Evolutionary conservation across 2,888 invertebrate genomes (phyloP), one percentile per base, ranked within the genome.

Genomic region (Sturmia bella): DNA sequence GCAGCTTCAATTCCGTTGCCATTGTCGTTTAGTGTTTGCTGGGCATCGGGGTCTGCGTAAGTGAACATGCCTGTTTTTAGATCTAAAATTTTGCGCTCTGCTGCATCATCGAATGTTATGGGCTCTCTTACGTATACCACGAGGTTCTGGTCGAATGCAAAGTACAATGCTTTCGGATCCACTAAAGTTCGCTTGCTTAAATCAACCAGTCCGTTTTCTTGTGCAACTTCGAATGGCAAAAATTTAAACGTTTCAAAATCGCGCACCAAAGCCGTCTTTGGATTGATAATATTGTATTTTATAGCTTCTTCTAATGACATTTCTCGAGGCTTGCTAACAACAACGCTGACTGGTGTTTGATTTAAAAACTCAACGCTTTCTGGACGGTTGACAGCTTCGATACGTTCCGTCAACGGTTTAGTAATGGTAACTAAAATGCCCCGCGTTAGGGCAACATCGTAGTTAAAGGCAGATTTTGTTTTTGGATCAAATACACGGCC

Each of bases 291-390:
- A 89, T 96, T 95, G 87, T 94, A 95, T 86, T 94, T 93, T 45
- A 97, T 94, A 1, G 97, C 97, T 91, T 97, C 96, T 83, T 96
- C 95, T 84, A 98, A 91, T 1, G 95, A 94, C 90, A 95, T 96
- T 89, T 96, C 95, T 81, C 95, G 93, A 56, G 94, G 92, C 50
- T 92, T 89, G 61, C 92, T 92, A 64, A 92, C 91, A 41, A 92
- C 91, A 86, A 92, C 92, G 82, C 91, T 91, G 13, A 92, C 85
- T 11, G 92, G 91, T 82, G 92, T 92, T 72, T 91, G 92, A 24
- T 87, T 86, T 27, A 90, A 83, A 13, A 89, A 61, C 50, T 90
- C 90, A 15, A 89, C 87, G 43, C 89, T 90, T 73, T 90, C 90
- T 59, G 86, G 87, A 2, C 89, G 89, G 48, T 88, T 87, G 0